A percentile compares a stretch with the other conserved stretches of the same genome.
These are phyloP conservation scores for Poecilobothrus nobilitatus DNA, from an alignment of 2,888 invertebrate genomes.

Conservation along the genomic window DNA sequence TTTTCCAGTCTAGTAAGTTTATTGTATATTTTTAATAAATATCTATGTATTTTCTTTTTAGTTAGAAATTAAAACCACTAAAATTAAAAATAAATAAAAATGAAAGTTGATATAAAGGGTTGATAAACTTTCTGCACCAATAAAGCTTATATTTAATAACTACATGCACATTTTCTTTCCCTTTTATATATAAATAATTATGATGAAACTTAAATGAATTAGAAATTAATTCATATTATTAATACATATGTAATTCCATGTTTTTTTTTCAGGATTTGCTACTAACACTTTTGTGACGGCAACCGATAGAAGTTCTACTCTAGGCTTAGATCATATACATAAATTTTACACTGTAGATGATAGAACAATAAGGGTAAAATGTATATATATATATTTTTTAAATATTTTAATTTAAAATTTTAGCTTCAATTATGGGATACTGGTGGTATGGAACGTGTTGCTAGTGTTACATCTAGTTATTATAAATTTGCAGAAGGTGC, in stretches of 20 bases:
- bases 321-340: slow-evolving; percentile 85
- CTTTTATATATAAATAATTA: no score
- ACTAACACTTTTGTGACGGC: slow-evolving; percentile 81
- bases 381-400: slow-evolving; percentile 12
- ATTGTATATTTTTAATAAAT: no score
- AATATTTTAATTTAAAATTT: slow-evolving; percentile 14
- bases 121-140: neutral
- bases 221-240: no score
- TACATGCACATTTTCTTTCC: no score
- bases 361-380: slow-evolving; percentile 48
- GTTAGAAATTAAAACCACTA: no score
- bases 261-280: slow-evolving; percentile 50
- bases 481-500: slow-evolving; percentile 95
- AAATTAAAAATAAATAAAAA: no score
- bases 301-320: slow-evolving; percentile 74
- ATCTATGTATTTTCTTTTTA: no score
- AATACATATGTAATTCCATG: neutral
- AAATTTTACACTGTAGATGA: slow-evolving; percentile 68
- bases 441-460: slow-evolving; percentile 93
- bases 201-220: no score
- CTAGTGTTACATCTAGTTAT: slow-evolving; percentile 89
- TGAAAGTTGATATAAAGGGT: neutral
- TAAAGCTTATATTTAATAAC: neutral
- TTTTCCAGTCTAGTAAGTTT: no score
- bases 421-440: slow-evolving; percentile 95